phyloP scores from a whole-genome alignment of 1,140 invertebrate genomes.

The Cylas formicarius region DNA sequence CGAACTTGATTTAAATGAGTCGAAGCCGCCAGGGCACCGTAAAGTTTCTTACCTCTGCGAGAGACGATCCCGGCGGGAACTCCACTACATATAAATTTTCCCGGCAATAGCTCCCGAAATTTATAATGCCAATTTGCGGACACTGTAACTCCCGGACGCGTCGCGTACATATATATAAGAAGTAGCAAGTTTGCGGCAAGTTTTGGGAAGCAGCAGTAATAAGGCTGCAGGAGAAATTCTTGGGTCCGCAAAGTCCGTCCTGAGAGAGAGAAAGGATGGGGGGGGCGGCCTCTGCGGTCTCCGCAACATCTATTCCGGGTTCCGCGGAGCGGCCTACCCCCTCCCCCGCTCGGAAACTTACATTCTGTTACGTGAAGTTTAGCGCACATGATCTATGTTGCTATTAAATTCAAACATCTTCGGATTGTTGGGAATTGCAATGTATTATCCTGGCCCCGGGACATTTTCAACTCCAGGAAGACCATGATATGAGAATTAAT shows the following conservation, averaged over 20 bases:
- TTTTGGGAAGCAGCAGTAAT: slow-evolving; percentile 25
- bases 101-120: slow-evolving; percentile 15
- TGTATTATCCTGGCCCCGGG: slow-evolving; percentile 39
- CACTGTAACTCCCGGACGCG: slow-evolving; percentile 17
- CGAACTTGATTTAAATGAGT: too few species aligned
- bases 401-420: slow-evolving; percentile 44
- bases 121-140: slow-evolving; percentile 23
- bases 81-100: slow-evolving; percentile 2
- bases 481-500: slow-evolving; percentile 27
- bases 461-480: slow-evolving; percentile 22
- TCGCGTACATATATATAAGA: slow-evolving; percentile 31
- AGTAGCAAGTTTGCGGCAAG: slow-evolving; percentile 32
- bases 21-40: too few species aligned
- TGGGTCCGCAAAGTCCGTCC: slow-evolving; percentile 31
- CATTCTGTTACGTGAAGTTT: slow-evolving; percentile 41
- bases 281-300: slow-evolving; percentile 38
- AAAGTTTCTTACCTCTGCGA: too few species aligned
- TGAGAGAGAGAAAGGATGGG: too few species aligned
- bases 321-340: slow-evolving; percentile 26
- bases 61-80: too few species aligned
- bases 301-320: slow-evolving; percentile 38
- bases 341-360: slow-evolving; percentile 30
- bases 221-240: slow-evolving; percentile 34
- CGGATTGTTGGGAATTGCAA: slow-evolving; percentile 43
- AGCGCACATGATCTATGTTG: slow-evolving; percentile 41